These are phyloP conservation scores for Ceratoteleas bidentatus DNA, from an alignment of 1,140 invertebrate species.

Conservation along the genomic window DNA sequence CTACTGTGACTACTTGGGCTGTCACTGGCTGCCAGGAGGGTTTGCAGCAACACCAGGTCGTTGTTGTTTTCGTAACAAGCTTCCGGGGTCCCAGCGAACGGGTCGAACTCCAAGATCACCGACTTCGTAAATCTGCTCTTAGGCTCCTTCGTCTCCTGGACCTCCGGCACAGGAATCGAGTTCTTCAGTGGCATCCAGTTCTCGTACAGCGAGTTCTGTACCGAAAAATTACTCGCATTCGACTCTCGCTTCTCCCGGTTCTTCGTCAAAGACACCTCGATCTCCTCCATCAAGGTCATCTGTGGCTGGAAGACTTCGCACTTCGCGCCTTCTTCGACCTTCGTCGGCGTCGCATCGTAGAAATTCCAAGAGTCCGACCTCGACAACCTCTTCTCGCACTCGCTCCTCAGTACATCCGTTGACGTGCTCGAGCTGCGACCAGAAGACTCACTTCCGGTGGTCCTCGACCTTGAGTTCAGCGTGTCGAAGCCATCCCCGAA, in stretches of 20 bases:
- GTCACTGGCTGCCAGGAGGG: conserved; percentile 71
- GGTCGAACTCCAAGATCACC: conserved; percentile 75
- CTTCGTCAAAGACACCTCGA: conserved; percentile 60
- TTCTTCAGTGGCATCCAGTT: conserved; percentile 67
- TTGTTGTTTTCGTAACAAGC: conserved; percentile 72
- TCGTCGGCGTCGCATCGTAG: conserved; percentile 77
- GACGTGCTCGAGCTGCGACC: conserved; percentile 75
- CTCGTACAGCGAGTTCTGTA: conserved; percentile 76
- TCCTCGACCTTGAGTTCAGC: conserved; percentile 55
- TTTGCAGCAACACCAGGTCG: conserved; percentile 72
- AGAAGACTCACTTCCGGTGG: conserved; percentile 78
- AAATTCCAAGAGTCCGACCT: conserved; percentile 83
- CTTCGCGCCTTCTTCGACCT: conserved; percentile 30
- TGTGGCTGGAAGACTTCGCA: conserved; percentile 55
- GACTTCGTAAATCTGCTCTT: conserved; percentile 64
- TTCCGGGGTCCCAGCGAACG: conserved; percentile 50
- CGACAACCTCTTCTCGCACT: conserved; percentile 69
- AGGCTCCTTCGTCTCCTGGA: too few relatives aligned
- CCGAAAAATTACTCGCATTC: conserved; percentile 68
- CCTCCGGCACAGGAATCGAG: conserved; percentile 3
- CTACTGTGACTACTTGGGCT: conserved; percentile 71
- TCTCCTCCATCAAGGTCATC: conserved; percentile 71
- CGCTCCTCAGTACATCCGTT: conserved; percentile 56
- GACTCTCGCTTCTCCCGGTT: conserved; percentile 63
- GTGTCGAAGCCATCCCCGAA: conserved; percentile 75